Evolutionary conservation across 1,140 invertebrate species (phyloP).

Genomic region (Zaprionus nigranus): DNA sequence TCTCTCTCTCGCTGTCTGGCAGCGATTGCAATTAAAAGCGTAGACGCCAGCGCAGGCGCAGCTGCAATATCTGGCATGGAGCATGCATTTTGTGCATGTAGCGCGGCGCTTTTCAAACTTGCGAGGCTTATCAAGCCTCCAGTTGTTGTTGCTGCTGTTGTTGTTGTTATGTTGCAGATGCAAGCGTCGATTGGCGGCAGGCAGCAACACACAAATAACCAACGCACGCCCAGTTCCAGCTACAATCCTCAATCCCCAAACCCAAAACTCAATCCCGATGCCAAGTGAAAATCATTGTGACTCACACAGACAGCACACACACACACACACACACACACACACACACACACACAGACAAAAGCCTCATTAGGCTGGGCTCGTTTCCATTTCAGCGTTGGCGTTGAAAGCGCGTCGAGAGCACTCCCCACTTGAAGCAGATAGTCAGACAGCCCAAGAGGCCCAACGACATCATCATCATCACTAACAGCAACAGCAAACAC

Average conservation of each 20-base stretch:
- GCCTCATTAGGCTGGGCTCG: slow-evolving; percentile 75
- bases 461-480: slow-evolving; percentile 39
- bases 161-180: slow-evolving; percentile 68
- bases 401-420: slow-evolving; percentile 78
- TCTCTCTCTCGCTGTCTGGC: slow-evolving; percentile 32
- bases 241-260: not conserved
- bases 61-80: slow-evolving; percentile 59
- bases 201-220: slow-evolving; percentile 62
- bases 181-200: slow-evolving; percentile 59
- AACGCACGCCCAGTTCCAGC: slow-evolving; percentile 42
- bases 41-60: slow-evolving; percentile 32
- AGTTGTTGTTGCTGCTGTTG: slow-evolving; percentile 47
- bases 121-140: slow-evolving; percentile 60
- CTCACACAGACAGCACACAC: slow-evolving; percentile 49
- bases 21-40: slow-evolving; percentile 77
- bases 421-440: slow-evolving; percentile 75
- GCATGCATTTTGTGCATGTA: slow-evolving; percentile 78
- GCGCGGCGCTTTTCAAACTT: slow-evolving; percentile 72
- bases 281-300: slow-evolving; percentile 71
- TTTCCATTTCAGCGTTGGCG: slow-evolving; percentile 79
- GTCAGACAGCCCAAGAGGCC: slow-evolving; percentile 65
- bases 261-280: slow-evolving; percentile 16
- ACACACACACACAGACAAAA: slow-evolving; percentile 65
- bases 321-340: not conserved
- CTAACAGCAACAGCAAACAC: slow-evolving; percentile 9